Evolutionary conservation across 2,797 vertebrate genomes (phyloP), one percentile per base, ranked within the genome.

Genomic region (Diplodus sargus): DNA sequence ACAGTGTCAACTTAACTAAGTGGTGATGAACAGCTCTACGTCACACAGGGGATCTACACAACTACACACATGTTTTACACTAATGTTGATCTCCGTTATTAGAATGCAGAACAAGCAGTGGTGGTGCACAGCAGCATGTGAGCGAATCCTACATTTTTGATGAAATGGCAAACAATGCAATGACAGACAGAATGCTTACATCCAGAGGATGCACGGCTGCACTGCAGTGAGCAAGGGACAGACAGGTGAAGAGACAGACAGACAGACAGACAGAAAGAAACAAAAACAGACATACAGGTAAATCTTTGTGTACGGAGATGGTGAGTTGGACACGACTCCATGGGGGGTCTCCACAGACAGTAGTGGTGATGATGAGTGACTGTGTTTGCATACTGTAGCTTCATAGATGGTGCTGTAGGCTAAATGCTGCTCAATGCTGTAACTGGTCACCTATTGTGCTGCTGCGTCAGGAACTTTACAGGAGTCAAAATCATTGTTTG

Each of bases 151-250:
- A 83, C 18, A 53, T 49, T 63, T 34, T 66, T 34, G 39, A 85
- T 87, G 71, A 79, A 79, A 82, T 78, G 87, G 65, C 53, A 86
- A 87, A 90, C 63, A 74, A 80, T 53, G 68, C 82, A 78, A 83
- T 76, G 82, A 85, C 82, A 87, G 85, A 91, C 83, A 89, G 84
- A 86, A 89, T 91, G 92, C 88, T 92, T 92, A 90, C 91, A 93
- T 91, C 90, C 89, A 82, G 59, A 88, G 83, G 89, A 91, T 92
- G 90, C 87, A 79, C 67, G 86, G 89, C 84, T 86, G 88, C 82
- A 87, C 92, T 83, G 88, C 90, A 91, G 84, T 86, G 85, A 90
- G 86, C 85, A 34, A 88, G 61, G 78, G 81, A 88, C 82, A 85
- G 88, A 91, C 87, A 85, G 86, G 86, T 87, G 76, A 85, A 82